Conservation (phyloP, 2,888 invertebrate genomes). For the Aethes cnicana region DNA sequence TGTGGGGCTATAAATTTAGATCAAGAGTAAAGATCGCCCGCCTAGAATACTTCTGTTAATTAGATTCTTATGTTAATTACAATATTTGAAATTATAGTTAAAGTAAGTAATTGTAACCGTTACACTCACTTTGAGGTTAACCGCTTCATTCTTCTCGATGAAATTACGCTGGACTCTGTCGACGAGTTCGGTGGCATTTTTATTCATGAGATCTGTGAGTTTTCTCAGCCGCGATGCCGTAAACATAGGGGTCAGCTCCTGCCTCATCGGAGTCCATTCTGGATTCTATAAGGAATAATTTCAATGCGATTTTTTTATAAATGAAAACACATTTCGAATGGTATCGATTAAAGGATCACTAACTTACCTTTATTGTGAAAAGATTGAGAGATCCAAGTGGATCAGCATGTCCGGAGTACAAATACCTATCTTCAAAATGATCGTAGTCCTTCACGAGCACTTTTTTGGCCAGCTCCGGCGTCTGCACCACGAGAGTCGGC, state of each 20-base stretch:
- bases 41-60: too few species aligned
- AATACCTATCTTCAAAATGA: constrained; percentile 55
- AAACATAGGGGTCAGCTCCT: constrained; percentile 62
- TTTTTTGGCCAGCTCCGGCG: constrained; percentile 55
- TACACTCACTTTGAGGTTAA: constrained; percentile 57
- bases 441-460: constrained; percentile 57
- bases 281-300: constrained; percentile 50
- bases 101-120: too few species aligned
- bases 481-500: constrained; percentile 57
- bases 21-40: too few species aligned
- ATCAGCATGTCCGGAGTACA: constrained; percentile 51
- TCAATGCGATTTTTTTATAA: too few species aligned
- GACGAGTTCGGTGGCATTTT: constrained; percentile 56
- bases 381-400: constrained; percentile 62
- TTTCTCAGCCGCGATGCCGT: constrained; percentile 53
- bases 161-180: constrained; percentile 55
- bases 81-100: too few species aligned
- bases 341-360: too few species aligned
- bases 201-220: constrained; percentile 64
- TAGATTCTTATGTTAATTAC: too few species aligned
- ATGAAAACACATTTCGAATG: too few species aligned
- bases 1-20: too few species aligned
- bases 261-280: constrained; percentile 56
- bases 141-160: constrained; percentile 48
- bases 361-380: constrained; percentile 58